phyloP scores from a whole-genome alignment of 2,888 invertebrate genomes.

The Melikaiella ostensackeni region DNA sequence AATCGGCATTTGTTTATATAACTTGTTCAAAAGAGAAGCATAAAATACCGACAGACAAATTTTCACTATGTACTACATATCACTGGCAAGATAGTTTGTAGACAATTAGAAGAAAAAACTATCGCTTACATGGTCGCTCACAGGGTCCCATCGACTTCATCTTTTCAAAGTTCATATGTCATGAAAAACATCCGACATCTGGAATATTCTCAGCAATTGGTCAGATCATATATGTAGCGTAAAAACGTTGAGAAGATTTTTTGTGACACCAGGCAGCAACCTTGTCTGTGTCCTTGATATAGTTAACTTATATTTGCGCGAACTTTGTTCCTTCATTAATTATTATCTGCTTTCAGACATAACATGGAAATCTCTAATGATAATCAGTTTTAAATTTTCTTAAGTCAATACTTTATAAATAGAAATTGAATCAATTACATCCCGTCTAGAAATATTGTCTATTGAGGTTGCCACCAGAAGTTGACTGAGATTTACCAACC shows the following conservation, averaged over 20 bases:
- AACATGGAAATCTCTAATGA: not conserved
- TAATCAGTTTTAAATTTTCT: not conserved
- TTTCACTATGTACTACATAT: too few species aligned
- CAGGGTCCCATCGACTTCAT: constrained; percentile 35
- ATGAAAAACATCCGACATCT: constrained; percentile 49
- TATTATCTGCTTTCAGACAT: not conserved
- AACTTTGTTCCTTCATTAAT: not conserved
- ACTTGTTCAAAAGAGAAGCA: too few species aligned
- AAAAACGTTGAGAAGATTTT: not conserved
- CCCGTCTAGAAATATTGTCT: too few species aligned
- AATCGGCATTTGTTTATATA: too few species aligned
- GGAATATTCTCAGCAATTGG: constrained; percentile 56
- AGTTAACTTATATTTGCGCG: not conserved
- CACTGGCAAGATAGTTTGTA: too few species aligned
- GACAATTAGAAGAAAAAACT: too few species aligned
- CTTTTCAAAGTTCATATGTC: constrained; percentile 35
- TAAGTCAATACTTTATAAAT: not conserved
- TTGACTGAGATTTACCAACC: too few species aligned
- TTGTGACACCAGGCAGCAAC: constrained; percentile 1
- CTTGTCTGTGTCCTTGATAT: constrained; percentile 14
- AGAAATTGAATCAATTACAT: not conserved
- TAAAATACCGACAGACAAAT: too few species aligned
- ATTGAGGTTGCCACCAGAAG: too few species aligned
- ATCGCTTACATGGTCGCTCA: too few species aligned
- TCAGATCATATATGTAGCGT: not conserved